A percentile compares a stretch with the other conserved stretches of the same genome.
phyloP scores from a whole-genome alignment of 2,888 invertebrate species.

The Platycheirus rosarum region DNA sequence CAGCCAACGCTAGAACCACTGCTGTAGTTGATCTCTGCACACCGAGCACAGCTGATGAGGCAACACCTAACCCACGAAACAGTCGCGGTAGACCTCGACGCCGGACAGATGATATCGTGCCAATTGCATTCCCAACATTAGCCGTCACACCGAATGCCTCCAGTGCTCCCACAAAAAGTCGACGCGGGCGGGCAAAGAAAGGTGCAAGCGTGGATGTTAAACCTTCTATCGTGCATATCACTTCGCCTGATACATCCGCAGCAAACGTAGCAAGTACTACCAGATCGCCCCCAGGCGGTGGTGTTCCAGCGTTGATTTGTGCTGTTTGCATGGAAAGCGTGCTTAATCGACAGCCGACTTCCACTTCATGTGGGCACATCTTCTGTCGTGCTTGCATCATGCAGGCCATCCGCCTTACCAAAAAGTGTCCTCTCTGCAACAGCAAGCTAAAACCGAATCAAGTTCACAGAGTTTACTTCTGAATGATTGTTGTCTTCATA shows the following conservation, averaged over 20 bases:
- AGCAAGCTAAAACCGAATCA: constrained; percentile 36
- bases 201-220: background rate
- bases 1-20: constrained; percentile 46
- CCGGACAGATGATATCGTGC: background rate
- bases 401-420: constrained; percentile 45
- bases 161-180: background rate
- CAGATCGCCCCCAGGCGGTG: background rate
- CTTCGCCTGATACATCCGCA: background rate
- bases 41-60: constrained; percentile 17
- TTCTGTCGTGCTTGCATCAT: constrained; percentile 72
- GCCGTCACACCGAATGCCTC: background rate
- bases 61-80: background rate
- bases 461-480: constrained; percentile 62
- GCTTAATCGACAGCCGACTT: constrained; percentile 32
- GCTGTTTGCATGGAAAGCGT: constrained; percentile 71
- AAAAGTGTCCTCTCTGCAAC: constrained; percentile 74
- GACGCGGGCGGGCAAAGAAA: constrained; percentile 34
- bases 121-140: constrained; percentile 9
- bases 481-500: background rate
- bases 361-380: constrained; percentile 75
- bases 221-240: background rate
- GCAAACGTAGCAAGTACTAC: too few relatives aligned
- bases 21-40: constrained; percentile 63
- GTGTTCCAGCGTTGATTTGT: constrained; percentile 46
- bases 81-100: constrained; percentile 2